Evolutionary conservation across 1,140 invertebrate species (phyloP).

Genomic region (Agraylea sexmaculata): DNA sequence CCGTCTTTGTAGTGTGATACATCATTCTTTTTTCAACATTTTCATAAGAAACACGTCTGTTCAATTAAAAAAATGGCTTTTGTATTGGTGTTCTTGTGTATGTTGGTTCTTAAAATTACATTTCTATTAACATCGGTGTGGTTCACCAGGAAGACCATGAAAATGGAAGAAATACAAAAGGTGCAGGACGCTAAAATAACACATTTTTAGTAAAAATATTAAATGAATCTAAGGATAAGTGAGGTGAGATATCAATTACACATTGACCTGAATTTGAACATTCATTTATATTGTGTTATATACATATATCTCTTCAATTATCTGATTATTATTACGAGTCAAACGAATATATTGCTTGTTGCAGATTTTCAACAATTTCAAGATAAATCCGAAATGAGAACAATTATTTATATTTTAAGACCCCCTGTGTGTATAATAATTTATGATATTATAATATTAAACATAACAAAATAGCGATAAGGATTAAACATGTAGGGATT

Average conservation of each 20-base stretch:
- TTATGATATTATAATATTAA: too few species aligned
- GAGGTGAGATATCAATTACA: too few species aligned
- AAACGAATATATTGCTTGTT: background rate
- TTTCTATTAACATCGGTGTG: conserved; percentile 10
- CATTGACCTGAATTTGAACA: too few species aligned
- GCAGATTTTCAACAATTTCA: conserved; percentile 2
- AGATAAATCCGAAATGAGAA: conserved; percentile 1
- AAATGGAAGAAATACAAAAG: background rate
- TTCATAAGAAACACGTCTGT: background rate
- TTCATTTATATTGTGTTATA: too few species aligned
- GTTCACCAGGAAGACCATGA: conserved; percentile 8
- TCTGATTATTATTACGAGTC: too few species aligned
- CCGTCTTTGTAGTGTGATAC: too few species aligned
- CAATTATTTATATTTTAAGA: too few species aligned
- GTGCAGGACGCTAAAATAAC: conserved; percentile 6
- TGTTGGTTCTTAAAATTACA: conserved; percentile 5
- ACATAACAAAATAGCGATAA: too few species aligned
- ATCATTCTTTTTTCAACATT: conserved; percentile 1
- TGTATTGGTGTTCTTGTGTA: conserved; percentile 9
- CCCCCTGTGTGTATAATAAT: too few species aligned
- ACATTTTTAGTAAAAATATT: conserved; percentile 9
- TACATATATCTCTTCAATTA: too few species aligned
- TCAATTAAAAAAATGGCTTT: background rate
- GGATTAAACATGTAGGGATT: too few species aligned
- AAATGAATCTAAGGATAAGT: too few species aligned